These are phyloP conservation scores for Battus philenor DNA, from an alignment of 1,140 invertebrate species.

Conservation along the genomic window DNA sequence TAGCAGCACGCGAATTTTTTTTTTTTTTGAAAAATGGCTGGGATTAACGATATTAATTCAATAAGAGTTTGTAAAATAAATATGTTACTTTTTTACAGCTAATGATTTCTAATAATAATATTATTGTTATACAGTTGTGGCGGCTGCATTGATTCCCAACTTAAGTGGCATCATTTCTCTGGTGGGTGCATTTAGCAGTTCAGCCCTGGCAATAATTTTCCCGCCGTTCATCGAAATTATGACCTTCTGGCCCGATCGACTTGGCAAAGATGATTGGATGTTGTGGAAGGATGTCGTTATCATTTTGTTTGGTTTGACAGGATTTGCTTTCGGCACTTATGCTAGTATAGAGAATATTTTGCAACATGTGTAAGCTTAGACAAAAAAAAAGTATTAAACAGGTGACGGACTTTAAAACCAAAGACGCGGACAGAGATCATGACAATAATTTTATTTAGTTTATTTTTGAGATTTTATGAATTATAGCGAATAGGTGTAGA, in stretches of 20 bases:
- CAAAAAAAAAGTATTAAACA: not conserved
- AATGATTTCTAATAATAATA: no score
- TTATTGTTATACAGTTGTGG: conserved; percentile 84
- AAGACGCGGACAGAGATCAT: not conserved
- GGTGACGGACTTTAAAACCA: not conserved
- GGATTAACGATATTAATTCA: no score
- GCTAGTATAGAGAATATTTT: conserved; percentile 83
- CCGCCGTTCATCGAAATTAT: conserved; percentile 94
- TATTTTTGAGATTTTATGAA: conserved; percentile 7
- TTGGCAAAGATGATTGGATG: conserved; percentile 78
- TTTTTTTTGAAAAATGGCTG: no score
- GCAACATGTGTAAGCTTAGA: not conserved
- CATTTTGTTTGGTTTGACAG: conserved; percentile 83
- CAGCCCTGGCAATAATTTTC: conserved; percentile 91
- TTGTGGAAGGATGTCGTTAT: conserved; percentile 85
- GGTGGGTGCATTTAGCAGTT: conserved; percentile 93
- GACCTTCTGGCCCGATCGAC: conserved; percentile 82
- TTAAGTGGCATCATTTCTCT: conserved; percentile 92
- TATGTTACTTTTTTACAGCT: no score
- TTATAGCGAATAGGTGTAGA: conserved; percentile 11
- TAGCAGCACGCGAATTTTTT: no score
- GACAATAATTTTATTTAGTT: conserved; percentile 17
- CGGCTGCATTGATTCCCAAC: conserved; percentile 90
- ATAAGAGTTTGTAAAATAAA: no score
- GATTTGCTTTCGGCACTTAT: conserved; percentile 88